Percentiles rank a stretch among this genome's conserved stretches.
Evolutionary conservation across 2,113 vertebrate genomes (phyloP).

Genomic region (Rhinopomastus cyanomelas): DNA sequence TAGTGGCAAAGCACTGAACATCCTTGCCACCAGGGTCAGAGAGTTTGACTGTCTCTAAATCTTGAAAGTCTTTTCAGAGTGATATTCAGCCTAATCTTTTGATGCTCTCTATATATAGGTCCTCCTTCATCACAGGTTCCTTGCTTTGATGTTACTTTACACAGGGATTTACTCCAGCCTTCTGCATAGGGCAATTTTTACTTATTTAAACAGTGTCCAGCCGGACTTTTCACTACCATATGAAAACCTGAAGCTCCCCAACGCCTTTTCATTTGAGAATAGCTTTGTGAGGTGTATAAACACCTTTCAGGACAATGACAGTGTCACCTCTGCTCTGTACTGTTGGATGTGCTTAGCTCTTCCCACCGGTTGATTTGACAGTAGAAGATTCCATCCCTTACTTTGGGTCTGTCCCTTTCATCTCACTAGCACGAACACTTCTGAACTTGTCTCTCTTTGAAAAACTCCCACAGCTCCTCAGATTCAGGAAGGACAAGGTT

Average conservation of each 20-base stretch:
- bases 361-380: not conserved
- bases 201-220: not conserved
- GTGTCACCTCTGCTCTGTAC: not conserved
- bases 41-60: slow-evolving; percentile 52
- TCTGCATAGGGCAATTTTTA: slow-evolving; percentile 16
- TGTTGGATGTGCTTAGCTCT: not conserved
- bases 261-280: not conserved
- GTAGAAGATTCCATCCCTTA: not conserved
- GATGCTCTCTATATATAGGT: slow-evolving; percentile 1
- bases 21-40: slow-evolving; percentile 41
- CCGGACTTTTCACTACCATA: not conserved
- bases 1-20: slow-evolving; percentile 31
- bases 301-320: not conserved
- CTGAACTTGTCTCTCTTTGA: not conserved
- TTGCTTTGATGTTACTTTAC: slow-evolving; percentile 31
- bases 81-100: slow-evolving; percentile 57
- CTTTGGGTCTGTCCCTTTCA: not conserved
- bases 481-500: not conserved
- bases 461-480: not conserved
- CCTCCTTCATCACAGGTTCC: not conserved
- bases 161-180: slow-evolving; percentile 22
- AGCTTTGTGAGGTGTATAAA: not conserved
- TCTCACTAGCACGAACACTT: not conserved
- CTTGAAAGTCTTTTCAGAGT: slow-evolving; percentile 44
- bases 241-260: not conserved